Percentiles rank a stretch among this genome's conserved stretches.
These are phyloP conservation scores for Peromyscus nudipes DNA, from an alignment of 2,797 vertebrate species.

Conservation along the genomic window DNA sequence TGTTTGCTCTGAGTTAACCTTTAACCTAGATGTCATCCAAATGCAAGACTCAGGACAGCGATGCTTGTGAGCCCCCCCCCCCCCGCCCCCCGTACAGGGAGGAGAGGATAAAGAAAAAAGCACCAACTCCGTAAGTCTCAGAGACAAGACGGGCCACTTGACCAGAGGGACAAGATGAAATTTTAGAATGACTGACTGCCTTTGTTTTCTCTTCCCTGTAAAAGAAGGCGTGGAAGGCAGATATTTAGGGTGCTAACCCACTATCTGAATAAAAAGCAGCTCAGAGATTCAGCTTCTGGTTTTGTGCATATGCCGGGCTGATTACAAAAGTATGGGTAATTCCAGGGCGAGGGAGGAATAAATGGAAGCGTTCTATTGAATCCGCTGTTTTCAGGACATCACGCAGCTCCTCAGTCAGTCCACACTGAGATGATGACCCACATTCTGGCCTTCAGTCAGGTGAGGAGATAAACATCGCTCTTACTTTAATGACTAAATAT, in stretches of 20 bases:
- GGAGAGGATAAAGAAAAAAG: neutral
- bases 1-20: neutral
- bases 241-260: neutral
- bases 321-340: neutral
- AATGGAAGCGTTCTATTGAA: neutral
- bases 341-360: neutral
- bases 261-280: neutral
- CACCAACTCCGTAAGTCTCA: neutral
- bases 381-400: neutral
- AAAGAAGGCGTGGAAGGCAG: neutral
- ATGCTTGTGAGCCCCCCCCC: neutral
- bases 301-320: neutral
- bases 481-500: neutral
- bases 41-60: neutral
- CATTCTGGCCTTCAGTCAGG: neutral
- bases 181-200: neutral
- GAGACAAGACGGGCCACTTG: neutral
- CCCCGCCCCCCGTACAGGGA: too few species aligned
- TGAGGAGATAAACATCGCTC: neutral
- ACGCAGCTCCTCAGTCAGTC: neutral
- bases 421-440: neutral
- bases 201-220: neutral
- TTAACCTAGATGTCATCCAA: neutral
- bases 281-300: neutral
- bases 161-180: neutral